Evolutionary conservation across 2,888 invertebrate genomes (phyloP), one percentile per base, ranked within the genome.

Genomic region (Hypselothyrea guttata): DNA sequence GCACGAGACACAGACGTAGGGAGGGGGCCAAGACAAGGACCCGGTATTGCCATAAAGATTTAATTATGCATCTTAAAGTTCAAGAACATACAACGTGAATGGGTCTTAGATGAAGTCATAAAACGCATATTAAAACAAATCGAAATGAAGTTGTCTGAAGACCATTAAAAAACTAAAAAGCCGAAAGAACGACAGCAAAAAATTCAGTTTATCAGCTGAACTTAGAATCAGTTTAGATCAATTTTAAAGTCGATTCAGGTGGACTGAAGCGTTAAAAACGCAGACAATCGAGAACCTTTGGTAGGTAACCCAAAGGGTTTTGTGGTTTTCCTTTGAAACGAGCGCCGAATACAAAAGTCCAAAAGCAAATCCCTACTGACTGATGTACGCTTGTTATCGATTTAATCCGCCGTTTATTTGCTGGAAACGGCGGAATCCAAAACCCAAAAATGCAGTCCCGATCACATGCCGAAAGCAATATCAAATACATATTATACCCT

Each of bases 321-420:
- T 4, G 1, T n/a, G 27, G 12, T 34, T 44, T 69, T 68, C 63
- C 55, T 42, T 9, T 46, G 55, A 63, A 61, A 4, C n/a, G 18
- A 61, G 2, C n/a, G 18, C 28, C 9, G 33, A 33, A 57, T 35
- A 74, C 40, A 74, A 53, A 55, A 42, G 49, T 51, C 49, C 2
- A 22, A 49, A n/a, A n/a, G n/a, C n/a, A n/a, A 62, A 27, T 28
- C 48, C 30, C 51, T 67, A 47, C 54, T 28, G 33, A 31, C 30
- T 33, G 57, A 57, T 51, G 46, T 69, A 71, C 70, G 64, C 83
- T 75, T 73, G 78, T 87, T 84, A 84, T 87, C 87, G 82, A 64
- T 87, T 87, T 83, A 86, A 87, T 77, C 82, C 76, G 46, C 57
- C 11, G 44, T 48, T 88, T 88, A 87, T 85, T n/a, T n/a, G n/a